These are phyloP conservation scores for Oncorhynchus tshawytscha DNA, from an alignment of 2,113 vertebrate species.

Conservation along the genomic window DNA sequence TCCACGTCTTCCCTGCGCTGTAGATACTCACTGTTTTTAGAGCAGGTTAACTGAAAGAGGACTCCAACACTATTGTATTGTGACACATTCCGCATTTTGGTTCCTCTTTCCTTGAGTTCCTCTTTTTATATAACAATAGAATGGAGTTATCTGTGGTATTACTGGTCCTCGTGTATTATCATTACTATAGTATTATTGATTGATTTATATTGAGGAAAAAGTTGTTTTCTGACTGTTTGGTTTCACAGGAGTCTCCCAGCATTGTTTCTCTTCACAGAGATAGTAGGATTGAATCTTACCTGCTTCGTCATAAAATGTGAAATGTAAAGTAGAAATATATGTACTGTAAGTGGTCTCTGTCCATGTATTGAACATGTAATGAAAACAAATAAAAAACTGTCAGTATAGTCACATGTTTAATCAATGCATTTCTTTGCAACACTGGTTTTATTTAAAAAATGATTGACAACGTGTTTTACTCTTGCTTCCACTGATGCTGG, in stretches of 20 bases:
- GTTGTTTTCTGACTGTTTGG: slow-evolving; percentile 59
- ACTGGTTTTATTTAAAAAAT: not conserved
- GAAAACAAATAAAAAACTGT: slow-evolving; percentile 64
- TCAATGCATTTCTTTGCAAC: not conserved
- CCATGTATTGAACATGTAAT: slow-evolving; percentile 71
- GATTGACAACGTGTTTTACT: not conserved
- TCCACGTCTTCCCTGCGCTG: slow-evolving; percentile 50
- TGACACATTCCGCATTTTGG: slow-evolving; percentile 48
- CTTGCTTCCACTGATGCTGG: not conserved
- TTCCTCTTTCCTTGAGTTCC: slow-evolving; percentile 33
- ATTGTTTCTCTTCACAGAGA: slow-evolving; percentile 52
- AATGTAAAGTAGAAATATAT: slow-evolving; percentile 68
- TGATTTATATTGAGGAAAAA: slow-evolving; percentile 78
- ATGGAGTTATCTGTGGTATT: slow-evolving; percentile 20
- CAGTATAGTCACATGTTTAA: slow-evolving; percentile 5
- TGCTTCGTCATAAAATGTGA: slow-evolving; percentile 63
- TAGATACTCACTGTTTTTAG: slow-evolving; percentile 65
- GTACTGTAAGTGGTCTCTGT: slow-evolving; percentile 67
- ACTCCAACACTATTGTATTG: slow-evolving; percentile 47
- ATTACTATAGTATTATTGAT: slow-evolving; percentile 53
- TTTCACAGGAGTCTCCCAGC: slow-evolving; percentile 55
- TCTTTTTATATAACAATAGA: slow-evolving; percentile 53
- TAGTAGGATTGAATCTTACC: slow-evolving; percentile 57
- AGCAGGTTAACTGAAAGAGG: slow-evolving; percentile 45
- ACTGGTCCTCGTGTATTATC: slow-evolving; percentile 60